Percentiles rank a stretch among this genome's conserved stretches.
Evolutionary conservation across 2,113 vertebrate genomes (phyloP).

Genomic region (Silurus meridionalis): DNA sequence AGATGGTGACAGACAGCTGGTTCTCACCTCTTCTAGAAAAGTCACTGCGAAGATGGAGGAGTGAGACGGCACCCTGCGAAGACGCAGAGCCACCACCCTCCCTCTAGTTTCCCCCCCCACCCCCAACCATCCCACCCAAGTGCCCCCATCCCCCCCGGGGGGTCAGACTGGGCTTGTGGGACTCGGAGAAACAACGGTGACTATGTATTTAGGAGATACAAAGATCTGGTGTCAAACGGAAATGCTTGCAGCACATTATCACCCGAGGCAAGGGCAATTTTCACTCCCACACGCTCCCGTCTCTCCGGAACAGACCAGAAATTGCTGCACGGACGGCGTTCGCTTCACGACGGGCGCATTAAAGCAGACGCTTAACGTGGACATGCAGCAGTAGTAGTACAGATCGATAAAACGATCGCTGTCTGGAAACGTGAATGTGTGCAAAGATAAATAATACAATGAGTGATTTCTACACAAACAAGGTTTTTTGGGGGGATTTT

Average conservation of each 20-base stretch:
- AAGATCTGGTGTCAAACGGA: constrained; percentile 47
- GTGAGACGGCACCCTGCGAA: constrained; percentile 25
- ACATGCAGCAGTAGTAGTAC: neutral
- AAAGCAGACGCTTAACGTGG: neutral
- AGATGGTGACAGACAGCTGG: constrained; percentile 57
- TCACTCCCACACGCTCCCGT: constrained; percentile 47
- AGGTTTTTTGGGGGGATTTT: neutral
- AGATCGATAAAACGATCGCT: neutral
- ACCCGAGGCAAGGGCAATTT: constrained; percentile 52
- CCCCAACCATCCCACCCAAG: too few species aligned
- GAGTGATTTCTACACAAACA: too few species aligned
- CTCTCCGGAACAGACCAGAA: constrained; percentile 38
- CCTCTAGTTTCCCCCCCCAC: too few species aligned
- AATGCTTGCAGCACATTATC: constrained; percentile 54
- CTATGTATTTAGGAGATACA: neutral
- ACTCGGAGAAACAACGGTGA: constrained; percentile 26
- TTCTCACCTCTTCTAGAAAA: constrained; percentile 51
- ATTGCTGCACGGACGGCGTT: constrained; percentile 3
- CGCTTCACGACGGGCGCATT: neutral
- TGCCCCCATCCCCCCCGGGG: neutral
- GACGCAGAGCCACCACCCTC: neutral
- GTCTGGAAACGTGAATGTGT: neutral
- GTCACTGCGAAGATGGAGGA: constrained; percentile 37
- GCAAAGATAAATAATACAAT: neutral
- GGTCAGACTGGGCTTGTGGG: constrained; percentile 38